These are phyloP conservation scores for Desmodus rotundus DNA, from an alignment of 2,113 vertebrate species.

Conservation along the genomic window DNA sequence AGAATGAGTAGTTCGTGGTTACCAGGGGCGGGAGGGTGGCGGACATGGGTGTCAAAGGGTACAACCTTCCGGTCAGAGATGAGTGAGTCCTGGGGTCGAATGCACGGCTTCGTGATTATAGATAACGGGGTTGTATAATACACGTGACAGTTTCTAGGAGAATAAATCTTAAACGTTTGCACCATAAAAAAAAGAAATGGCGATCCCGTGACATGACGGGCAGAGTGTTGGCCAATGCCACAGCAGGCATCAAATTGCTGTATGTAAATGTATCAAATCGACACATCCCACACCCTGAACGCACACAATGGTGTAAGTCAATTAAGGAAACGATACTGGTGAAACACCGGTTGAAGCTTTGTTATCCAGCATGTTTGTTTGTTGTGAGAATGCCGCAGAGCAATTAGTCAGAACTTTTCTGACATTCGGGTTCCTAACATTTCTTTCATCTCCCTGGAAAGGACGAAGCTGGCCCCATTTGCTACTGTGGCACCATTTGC, in stretches of 20 bases:
- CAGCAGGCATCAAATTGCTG: background rate
- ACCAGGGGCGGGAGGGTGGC: background rate
- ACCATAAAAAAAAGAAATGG: background rate
- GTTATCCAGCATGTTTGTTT: background rate
- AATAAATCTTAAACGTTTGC: background rate
- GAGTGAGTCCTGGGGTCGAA: background rate
- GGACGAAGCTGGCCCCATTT: too few relatives aligned
- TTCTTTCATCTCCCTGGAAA: background rate
- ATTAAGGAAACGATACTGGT: background rate
- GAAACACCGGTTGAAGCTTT: background rate
- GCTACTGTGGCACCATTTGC: too few relatives aligned
- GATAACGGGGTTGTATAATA: background rate
- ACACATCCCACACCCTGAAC: background rate
- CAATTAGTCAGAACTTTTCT: background rate
- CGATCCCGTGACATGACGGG: background rate
- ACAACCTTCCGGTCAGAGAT: background rate
- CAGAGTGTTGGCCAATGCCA: background rate
- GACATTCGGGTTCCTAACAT: background rate
- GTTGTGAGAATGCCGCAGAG: background rate
- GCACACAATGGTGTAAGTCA: background rate
- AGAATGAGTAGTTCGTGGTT: too few relatives aligned
- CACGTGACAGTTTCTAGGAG: background rate
- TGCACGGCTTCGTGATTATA: background rate
- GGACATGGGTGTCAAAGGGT: background rate
- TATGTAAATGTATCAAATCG: background rate